Percentiles rank a stretch among this genome's conserved stretches.
phyloP scores from a whole-genome alignment of 2,888 invertebrate species.

The Mesorhabditis belari region DNA sequence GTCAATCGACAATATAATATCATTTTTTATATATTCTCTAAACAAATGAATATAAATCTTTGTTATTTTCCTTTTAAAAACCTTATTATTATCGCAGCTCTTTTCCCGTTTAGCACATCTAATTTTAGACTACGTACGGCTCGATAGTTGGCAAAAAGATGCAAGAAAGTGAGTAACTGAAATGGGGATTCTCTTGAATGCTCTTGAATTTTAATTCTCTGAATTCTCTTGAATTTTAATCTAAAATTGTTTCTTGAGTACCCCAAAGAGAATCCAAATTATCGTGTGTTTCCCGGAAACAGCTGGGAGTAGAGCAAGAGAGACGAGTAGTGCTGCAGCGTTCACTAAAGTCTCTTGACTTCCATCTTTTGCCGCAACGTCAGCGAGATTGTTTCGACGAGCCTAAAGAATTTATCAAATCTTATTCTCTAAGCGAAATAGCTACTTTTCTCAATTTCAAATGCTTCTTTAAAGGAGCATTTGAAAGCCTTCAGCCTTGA shows the following conservation, averaged over 20 bases:
- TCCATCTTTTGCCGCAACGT: slow-evolving; percentile 72
- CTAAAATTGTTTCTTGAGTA: not conserved
- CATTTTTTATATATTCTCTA: slow-evolving; percentile 8
- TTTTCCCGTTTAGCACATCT: slow-evolving; percentile 30
- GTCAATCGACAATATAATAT: slow-evolving; percentile 4
- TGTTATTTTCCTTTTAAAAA: not conserved
- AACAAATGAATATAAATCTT: too few relatives aligned
- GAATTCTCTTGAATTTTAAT: not conserved
- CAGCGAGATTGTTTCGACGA: slow-evolving; percentile 78
- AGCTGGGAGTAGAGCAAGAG: slow-evolving; percentile 25
- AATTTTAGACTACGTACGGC: slow-evolving; percentile 35
- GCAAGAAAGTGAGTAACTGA: slow-evolving; percentile 67
- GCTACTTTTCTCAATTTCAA: too few relatives aligned
- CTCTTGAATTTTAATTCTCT: not conserved
- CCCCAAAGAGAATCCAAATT: slow-evolving; percentile 66
- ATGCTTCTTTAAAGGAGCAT: too few relatives aligned
- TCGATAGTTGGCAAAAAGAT: slow-evolving; percentile 75
- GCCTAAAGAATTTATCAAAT: slow-evolving; percentile 60
- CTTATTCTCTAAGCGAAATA: too few relatives aligned
- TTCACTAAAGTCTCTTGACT: slow-evolving; percentile 95
- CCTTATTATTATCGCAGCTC: slow-evolving; percentile 18
- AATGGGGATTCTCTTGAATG: not conserved
- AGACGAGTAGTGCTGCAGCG: slow-evolving; percentile 56
- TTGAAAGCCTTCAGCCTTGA: too few relatives aligned
- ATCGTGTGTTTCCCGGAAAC: slow-evolving; percentile 41